phyloP scores from a whole-genome alignment of 2,888 invertebrate genomes.

The Nysson spinosus region DNA sequence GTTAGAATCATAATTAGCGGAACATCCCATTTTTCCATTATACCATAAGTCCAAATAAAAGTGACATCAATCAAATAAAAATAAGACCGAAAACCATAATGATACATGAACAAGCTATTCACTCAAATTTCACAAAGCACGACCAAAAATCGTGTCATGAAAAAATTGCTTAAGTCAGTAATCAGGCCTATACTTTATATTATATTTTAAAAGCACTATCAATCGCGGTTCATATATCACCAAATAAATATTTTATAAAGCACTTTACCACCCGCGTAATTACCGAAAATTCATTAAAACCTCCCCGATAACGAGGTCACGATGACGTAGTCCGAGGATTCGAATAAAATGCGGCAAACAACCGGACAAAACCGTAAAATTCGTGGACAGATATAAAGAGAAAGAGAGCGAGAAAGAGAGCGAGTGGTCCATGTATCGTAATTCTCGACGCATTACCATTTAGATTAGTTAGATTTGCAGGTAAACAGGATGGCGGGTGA shows the following conservation, averaged over 20 bases:
- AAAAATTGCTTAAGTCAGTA: no score
- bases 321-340: conserved; percentile 42
- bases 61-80: no score
- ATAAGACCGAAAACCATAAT: no score
- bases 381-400: conserved; percentile 6
- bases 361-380: conserved; percentile 22
- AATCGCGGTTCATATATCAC: neutral
- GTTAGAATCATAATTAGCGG: no score
- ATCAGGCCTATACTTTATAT: no score
- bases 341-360: conserved; percentile 39
- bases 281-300: conserved; percentile 62
- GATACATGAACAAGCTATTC: no score
- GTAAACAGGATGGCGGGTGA: conserved; percentile 67
- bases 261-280: conserved; percentile 35
- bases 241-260: conserved; percentile 44
- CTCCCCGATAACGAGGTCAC: conserved; percentile 53
- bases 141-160: no score
- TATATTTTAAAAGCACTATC: neutral
- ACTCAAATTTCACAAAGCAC: no score
- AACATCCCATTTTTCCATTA: no score
- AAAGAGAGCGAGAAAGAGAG: neutral
- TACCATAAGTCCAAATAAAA: no score
- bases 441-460: conserved; percentile 71
- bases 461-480: conserved; percentile 73
- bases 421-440: conserved; percentile 56